Base-by-base conservation (phyloP, 2,797 vertebrate genomes). In the Sparus aurata region DNA sequence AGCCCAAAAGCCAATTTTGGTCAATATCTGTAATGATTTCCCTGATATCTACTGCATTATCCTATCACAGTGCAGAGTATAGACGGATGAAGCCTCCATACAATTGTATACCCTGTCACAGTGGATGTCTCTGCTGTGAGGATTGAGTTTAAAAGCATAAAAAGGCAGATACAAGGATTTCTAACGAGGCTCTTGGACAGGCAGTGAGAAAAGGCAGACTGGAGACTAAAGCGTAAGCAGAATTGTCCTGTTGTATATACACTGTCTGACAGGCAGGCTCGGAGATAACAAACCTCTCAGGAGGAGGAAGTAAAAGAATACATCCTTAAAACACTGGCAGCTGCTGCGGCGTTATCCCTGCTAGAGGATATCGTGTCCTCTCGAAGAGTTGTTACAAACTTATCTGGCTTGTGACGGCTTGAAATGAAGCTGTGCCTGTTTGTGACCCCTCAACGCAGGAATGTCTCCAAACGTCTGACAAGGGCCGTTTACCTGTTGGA, bases 161-260 rank as follows among this genome's bases (percentile, higher is more conserved):
- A 52, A 52, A 23, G 45, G 0, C 1, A 13, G 18, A 27, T 34
- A 30, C 27, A 57, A 38, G 2, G 27, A 30, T 38, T 17, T 50
- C 22, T 50, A 22, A 62, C 11, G 27, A 50, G 10, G 55, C 12
- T 25, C 9, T 43, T 30, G 9, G 30, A 57, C n/a, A 58, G 71
- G 13, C 47, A 46, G 18, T 73, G 80, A 76, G 55, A 60, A 75
- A 78, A 64, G 13, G 46, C 61, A 70, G 67, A 81, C 22, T 10
- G 13, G 8, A 12, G n/a, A 43, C 15, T n/a, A 57, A 54, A 46
- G 41, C 5, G 55, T 17, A 62, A 71, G 41, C 23, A 52, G 46
- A 53, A 55, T 22, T 17, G 2, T 65, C 20, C 62, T 47, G 75
- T 79, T 82, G 73, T 25, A 12, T 69, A 52, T 63, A 11, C 61